phyloP scores from a whole-genome alignment of 1,140 invertebrate species.

The Laupala kohalensis region DNA sequence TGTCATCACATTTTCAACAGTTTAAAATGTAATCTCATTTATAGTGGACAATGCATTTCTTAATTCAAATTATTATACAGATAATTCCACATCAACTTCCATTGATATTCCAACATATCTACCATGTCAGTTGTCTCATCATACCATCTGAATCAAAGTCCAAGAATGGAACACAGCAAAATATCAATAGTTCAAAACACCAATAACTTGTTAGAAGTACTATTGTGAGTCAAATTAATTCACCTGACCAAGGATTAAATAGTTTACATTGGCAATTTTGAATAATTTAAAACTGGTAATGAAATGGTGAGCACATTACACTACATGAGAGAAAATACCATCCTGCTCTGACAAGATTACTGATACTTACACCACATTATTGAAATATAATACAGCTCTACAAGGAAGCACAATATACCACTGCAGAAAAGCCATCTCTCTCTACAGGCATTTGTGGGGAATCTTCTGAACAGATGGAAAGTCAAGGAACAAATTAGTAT shows the following conservation, averaged over 20 bases:
- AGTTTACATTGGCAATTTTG: background rate
- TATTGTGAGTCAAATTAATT: background rate
- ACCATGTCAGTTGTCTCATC: no score
- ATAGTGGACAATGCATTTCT: no score
- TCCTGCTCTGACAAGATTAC: background rate
- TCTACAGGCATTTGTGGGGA: background rate
- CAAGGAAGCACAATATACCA: background rate
- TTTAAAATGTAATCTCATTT: no score
- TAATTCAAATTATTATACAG: no score
- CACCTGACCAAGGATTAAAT: background rate
- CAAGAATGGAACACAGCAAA: background rate
- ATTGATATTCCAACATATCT: no score
- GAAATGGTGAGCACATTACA: background rate
- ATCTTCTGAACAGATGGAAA: background rate
- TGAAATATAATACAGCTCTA: background rate
- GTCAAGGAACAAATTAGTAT: background rate
- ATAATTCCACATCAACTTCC: no score
- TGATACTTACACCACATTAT: background rate
- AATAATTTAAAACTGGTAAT: background rate
- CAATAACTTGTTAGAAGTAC: no score
- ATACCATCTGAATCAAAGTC: no score
- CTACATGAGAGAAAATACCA: background rate
- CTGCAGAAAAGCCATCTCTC: background rate
- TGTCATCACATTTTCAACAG: no score
- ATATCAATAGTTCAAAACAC: no score